Percentiles rank a stretch among this genome's conserved stretches.
These are phyloP conservation scores for Xylocampa areola DNA, from an alignment of 2,888 invertebrate genomes.

Conservation along the genomic window DNA sequence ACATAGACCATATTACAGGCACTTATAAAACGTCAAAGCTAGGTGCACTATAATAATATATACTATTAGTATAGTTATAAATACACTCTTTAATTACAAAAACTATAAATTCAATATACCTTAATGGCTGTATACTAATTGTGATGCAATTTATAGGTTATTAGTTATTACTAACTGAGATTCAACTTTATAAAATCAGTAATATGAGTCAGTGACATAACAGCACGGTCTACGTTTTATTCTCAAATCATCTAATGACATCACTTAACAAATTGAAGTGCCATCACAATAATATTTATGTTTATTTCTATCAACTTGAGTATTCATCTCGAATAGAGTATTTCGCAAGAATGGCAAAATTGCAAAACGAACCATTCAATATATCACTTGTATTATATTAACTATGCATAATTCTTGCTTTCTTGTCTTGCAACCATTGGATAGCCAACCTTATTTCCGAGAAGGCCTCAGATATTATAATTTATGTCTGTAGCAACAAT, in stretches of 20 bases:
- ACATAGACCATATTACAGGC: too few relatives aligned
- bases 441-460: constrained; percentile 70
- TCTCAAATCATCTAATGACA: constrained; percentile 10
- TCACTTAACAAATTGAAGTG: constrained; percentile 25
- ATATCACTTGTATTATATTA: constrained; percentile 40
- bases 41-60: too few relatives aligned
- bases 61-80: too few relatives aligned
- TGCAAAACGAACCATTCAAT: constrained; percentile 27
- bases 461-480: constrained; percentile 75
- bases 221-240: not conserved
- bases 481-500: constrained; percentile 76
- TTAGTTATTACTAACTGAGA: not conserved
- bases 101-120: too few relatives aligned
- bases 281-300: not conserved
- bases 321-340: not conserved
- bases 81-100: too few relatives aligned
- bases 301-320: constrained; percentile 11
- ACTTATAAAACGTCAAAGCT: too few relatives aligned
- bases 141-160: too few relatives aligned
- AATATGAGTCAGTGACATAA: constrained; percentile 7
- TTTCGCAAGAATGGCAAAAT: constrained; percentile 33
- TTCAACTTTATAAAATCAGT: not conserved
- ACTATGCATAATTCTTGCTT: constrained; percentile 50
- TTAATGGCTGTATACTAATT: too few relatives aligned
- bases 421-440: constrained; percentile 38